Percentiles rank a stretch among this genome's conserved stretches.
Conservation (phyloP, 2,113 vertebrate species). For the Eulemur macaco region DNA sequence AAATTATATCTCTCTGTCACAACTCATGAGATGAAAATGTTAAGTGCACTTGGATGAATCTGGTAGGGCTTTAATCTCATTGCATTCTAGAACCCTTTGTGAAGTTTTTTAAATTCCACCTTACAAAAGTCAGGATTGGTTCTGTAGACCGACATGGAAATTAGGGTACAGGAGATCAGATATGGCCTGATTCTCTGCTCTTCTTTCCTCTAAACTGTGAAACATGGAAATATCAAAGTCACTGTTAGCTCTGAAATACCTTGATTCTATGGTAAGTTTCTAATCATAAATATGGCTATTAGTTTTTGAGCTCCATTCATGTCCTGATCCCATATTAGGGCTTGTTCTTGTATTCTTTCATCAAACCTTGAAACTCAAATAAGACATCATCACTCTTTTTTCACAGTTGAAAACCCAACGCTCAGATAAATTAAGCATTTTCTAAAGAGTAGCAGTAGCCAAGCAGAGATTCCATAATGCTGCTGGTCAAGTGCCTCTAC, state of each 20-base stretch:
- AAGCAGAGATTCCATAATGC: not conserved
- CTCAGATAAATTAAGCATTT: not conserved
- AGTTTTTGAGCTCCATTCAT: not conserved
- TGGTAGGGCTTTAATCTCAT: not conserved
- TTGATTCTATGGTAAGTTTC: not conserved
- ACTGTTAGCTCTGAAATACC: not conserved
- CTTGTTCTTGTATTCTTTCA: not conserved
- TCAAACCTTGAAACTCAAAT: not conserved
- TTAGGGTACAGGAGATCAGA: not conserved
- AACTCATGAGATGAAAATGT: not conserved
- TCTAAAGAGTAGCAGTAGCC: not conserved
- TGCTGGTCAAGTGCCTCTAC: not conserved
- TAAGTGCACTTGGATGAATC: not conserved
- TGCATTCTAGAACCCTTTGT: not conserved
- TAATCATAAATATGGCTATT: not conserved
- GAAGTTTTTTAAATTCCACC: not conserved
- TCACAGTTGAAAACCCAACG: not conserved
- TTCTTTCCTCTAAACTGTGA: not conserved
- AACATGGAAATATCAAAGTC: not conserved
- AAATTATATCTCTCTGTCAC: not conserved
- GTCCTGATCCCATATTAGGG: not conserved
- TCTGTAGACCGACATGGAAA: not conserved
- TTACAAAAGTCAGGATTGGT: not conserved
- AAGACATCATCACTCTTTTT: not conserved
- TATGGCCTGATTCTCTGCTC: not conserved